Conservation (phyloP, 2,888 invertebrate genomes). For the Callyntrura guangdongensis region DNA sequence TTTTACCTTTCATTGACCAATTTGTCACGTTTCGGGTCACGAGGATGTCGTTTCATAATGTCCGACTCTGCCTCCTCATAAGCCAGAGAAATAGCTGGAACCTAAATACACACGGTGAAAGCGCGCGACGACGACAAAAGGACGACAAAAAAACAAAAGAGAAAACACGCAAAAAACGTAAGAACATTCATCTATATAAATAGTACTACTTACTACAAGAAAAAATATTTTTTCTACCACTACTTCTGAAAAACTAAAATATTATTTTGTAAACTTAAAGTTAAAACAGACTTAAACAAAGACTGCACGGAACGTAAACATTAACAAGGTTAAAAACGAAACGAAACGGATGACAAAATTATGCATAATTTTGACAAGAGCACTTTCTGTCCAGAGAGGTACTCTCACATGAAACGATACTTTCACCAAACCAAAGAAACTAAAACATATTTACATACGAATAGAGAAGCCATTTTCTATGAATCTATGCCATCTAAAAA, state of each 20-base stretch:
- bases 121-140: slow-evolving; percentile 47
- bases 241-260: neutral
- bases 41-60: slow-evolving; percentile 92
- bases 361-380: slow-evolving; percentile 29
- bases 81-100: slow-evolving; percentile 87
- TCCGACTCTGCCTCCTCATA: slow-evolving; percentile 97
- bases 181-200: slow-evolving; percentile 53
- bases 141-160: slow-evolving; percentile 55
- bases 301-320: neutral
- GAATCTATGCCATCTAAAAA: neutral
- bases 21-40: slow-evolving; percentile 83
- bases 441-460: slow-evolving; percentile 14
- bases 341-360: neutral
- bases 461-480: slow-evolving; percentile 26
- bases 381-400: slow-evolving; percentile 41
- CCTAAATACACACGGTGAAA: slow-evolving; percentile 79
- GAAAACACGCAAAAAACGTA: slow-evolving; percentile 67
- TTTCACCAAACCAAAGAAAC: neutral
- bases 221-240: neutral
- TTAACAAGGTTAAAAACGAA: slow-evolving; percentile 7
- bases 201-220: slow-evolving; percentile 27
- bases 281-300: neutral
- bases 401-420: slow-evolving; percentile 43
- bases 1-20: slow-evolving; percentile 88
- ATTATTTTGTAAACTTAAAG: neutral